Percentiles rank a stretch among this genome's conserved stretches.
These are phyloP conservation scores for Danio tinwini DNA, from an alignment of 2,797 vertebrate species.

Conservation along the genomic window DNA sequence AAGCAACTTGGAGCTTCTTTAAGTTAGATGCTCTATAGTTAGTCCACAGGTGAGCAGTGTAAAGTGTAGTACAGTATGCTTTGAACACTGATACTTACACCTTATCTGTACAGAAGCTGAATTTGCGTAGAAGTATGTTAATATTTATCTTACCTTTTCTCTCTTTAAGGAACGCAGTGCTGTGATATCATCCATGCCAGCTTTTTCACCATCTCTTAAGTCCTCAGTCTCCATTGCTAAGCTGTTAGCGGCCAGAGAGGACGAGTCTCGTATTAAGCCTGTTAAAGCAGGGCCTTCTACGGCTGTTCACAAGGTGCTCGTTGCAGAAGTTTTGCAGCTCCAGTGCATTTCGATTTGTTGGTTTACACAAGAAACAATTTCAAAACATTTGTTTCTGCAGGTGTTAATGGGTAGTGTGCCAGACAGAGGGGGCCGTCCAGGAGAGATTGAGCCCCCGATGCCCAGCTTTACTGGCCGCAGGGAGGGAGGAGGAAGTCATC, in stretches of 20 bases:
- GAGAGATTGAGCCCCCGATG: constrained; percentile 89
- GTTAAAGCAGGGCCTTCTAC: constrained; percentile 76
- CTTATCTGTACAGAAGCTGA: too few species aligned
- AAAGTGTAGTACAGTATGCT: too few species aligned
- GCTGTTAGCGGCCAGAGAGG: constrained; percentile 83
- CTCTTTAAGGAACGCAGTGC: constrained; percentile 72
- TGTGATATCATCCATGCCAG: constrained; percentile 72
- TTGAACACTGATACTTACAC: too few species aligned
- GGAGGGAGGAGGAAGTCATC: constrained; percentile 66
- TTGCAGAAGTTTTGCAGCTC: not conserved
- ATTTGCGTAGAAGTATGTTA: too few species aligned
- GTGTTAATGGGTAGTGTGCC: constrained; percentile 85
- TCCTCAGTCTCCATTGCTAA: constrained; percentile 76
- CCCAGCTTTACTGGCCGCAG: constrained; percentile 79
- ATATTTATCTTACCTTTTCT: not conserved
- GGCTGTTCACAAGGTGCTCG: constrained; percentile 84
- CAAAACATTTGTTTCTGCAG: constrained; percentile 64
- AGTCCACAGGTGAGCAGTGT: too few species aligned
- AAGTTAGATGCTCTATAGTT: too few species aligned
- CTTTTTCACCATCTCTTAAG: constrained; percentile 62
- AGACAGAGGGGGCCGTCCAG: constrained; percentile 87
- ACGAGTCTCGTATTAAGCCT: constrained; percentile 81
- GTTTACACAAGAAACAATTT: not conserved
- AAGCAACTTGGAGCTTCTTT: too few species aligned
- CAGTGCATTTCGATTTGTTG: not conserved